These are phyloP conservation scores for Austrofundulus limnaeus DNA, from an alignment of 2,113 vertebrate species.

Conservation along the genomic window DNA sequence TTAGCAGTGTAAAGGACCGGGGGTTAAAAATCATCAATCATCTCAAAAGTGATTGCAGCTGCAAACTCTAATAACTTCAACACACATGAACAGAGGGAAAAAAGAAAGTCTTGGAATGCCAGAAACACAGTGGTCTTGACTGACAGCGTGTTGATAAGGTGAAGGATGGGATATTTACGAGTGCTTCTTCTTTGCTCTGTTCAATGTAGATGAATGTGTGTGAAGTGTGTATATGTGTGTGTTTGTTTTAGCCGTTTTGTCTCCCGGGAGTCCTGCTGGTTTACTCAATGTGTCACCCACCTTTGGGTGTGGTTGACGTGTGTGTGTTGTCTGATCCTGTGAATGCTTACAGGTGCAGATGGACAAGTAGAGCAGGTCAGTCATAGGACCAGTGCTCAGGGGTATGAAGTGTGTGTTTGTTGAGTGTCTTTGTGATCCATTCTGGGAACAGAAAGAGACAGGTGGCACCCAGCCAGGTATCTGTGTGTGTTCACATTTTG, in stretches of 20 bases:
- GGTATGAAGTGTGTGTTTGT: conserved; percentile 40
- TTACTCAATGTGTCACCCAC: conserved; percentile 51
- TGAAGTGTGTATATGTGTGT: conserved; percentile 14
- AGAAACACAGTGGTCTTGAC: conserved; percentile 17
- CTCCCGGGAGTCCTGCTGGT: conserved; percentile 12
- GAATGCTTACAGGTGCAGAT: conserved; percentile 57
- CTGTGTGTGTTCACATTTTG: neutral
- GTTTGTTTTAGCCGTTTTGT: conserved; percentile 19
- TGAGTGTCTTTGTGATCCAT: conserved; percentile 51
- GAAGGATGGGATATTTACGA: neutral
- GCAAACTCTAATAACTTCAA: conserved; percentile 40
- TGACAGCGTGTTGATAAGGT: conserved; percentile 1
- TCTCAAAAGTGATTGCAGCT: conserved; percentile 34
- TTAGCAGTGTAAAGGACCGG: conserved; percentile 56
- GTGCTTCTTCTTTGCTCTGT: conserved; percentile 8
- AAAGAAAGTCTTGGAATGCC: conserved; percentile 19
- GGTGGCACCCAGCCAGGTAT: conserved; percentile 37
- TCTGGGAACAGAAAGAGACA: conserved; percentile 66
- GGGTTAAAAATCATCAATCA: conserved; percentile 65
- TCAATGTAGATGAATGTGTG: conserved; percentile 13
- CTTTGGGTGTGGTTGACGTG: conserved; percentile 42
- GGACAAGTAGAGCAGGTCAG: conserved; percentile 81
- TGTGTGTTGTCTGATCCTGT: conserved; percentile 18
- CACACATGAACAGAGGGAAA: too few relatives aligned
- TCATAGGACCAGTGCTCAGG: conserved; percentile 72